Evolutionary conservation across 2,113 vertebrate genomes (phyloP).

Genomic region (Corynorhinus townsendii): DNA sequence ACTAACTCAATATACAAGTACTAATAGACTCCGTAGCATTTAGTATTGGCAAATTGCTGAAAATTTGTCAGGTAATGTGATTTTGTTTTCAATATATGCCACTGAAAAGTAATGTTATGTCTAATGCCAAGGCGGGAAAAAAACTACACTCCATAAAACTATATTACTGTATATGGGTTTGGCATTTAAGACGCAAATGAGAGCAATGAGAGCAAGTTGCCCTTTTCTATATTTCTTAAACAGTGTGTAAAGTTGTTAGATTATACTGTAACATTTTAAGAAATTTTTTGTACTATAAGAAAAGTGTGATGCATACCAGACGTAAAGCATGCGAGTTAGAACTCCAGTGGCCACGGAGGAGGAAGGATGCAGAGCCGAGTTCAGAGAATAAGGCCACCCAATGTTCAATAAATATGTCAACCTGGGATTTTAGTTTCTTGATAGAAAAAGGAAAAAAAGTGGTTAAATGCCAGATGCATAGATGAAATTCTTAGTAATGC

Average conservation of each 20-base stretch:
- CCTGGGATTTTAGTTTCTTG: background rate
- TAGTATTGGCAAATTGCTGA: conserved; percentile 67
- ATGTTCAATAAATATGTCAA: background rate
- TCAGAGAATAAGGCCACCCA: background rate
- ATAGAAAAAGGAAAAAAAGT: background rate
- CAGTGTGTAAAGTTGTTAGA: conserved; percentile 74
- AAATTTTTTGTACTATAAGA: conserved; percentile 66
- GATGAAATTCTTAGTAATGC: background rate
- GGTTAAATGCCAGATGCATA: background rate
- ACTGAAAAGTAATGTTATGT: conserved; percentile 64
- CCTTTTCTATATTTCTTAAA: conserved; percentile 76
- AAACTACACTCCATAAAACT: conserved; percentile 58
- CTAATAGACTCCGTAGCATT: conserved; percentile 67
- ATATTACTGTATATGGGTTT: conserved; percentile 61
- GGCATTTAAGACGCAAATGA: conserved; percentile 72
- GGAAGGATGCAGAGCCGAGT: too few relatives aligned
- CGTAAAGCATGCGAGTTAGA: background rate
- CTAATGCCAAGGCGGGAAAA: conserved; percentile 58
- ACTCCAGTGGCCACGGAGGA: background rate
- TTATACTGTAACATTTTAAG: conserved; percentile 72
- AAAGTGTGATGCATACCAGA: conserved; percentile 54
- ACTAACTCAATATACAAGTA: conserved; percentile 60
- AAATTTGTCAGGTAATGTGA: conserved; percentile 68
- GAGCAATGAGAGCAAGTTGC: conserved; percentile 68
- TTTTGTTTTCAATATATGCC: conserved; percentile 73